Conservation (phyloP, 1,140 invertebrate species). For the Drosophila setifemur region DNA sequence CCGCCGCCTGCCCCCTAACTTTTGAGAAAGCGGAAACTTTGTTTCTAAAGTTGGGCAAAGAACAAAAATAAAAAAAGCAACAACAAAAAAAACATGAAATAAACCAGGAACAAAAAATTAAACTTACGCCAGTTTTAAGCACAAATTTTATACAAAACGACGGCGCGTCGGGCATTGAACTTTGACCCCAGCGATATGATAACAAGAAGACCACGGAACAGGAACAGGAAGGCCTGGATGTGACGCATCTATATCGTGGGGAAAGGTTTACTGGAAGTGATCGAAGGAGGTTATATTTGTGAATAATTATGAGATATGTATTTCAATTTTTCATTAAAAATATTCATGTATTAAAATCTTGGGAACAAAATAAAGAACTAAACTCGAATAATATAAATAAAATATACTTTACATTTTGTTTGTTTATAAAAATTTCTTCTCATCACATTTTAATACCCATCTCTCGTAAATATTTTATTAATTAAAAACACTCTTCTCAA, state of each 20-base stretch:
- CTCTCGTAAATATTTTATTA: no score
- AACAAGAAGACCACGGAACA: neutral
- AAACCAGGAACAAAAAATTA: slow-evolving; percentile 49
- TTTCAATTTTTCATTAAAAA: no score
- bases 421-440: no score
- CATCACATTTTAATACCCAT: no score
- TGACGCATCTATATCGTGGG: slow-evolving; percentile 7
- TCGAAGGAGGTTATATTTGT: neutral
- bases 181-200: slow-evolving; percentile 21
- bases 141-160: slow-evolving; percentile 58
- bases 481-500: no score
- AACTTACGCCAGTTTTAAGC: slow-evolving; percentile 58
- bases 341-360: no score
- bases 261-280: neutral
- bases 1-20: slow-evolving; percentile 2
- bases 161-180: slow-evolving; percentile 42
- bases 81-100: no score
- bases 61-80: no score
- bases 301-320: neutral
- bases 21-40: slow-evolving; percentile 34
- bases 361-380: no score
- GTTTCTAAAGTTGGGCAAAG: slow-evolving; percentile 51
- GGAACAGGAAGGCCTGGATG: neutral
- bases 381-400: no score
- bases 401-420: no score